These are phyloP conservation scores for Azemiops feae DNA, from an alignment of 2,113 vertebrate species.

Conservation along the genomic window DNA sequence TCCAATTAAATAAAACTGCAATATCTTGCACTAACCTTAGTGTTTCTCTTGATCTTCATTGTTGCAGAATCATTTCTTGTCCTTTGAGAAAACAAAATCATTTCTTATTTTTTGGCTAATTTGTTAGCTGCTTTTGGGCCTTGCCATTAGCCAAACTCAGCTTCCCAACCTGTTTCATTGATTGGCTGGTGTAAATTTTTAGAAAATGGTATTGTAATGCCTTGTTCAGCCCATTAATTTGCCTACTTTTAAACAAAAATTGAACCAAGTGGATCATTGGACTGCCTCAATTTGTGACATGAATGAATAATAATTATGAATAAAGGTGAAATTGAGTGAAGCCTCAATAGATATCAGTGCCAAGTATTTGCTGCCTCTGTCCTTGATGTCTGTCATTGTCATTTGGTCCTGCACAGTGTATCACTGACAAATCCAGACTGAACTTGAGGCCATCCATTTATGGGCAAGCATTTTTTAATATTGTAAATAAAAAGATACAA, in stretches of 20 bases:
- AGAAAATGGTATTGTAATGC: not conserved
- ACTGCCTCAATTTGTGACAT: not conserved
- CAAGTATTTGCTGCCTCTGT: slow-evolving; percentile 17
- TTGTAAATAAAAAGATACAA: slow-evolving; percentile 45
- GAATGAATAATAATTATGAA: not conserved
- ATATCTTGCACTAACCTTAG: not conserved
- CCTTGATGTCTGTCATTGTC: not conserved
- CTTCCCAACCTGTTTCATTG: not conserved
- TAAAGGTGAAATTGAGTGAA: slow-evolving; percentile 2
- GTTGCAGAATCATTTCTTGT: not conserved
- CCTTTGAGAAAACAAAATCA: not conserved
- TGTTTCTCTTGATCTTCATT: not conserved
- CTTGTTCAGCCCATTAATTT: not conserved
- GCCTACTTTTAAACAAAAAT: slow-evolving; percentile 12
- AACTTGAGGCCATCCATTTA: not conserved
- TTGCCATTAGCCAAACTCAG: not conserved
- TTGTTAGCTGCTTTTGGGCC: slow-evolving; percentile 23
- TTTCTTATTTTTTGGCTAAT: slow-evolving; percentile 1
- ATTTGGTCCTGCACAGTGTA: slow-evolving; percentile 4
- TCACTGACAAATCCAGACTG: slow-evolving; percentile 7
- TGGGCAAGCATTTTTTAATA: slow-evolving; percentile 29
- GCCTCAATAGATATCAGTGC: slow-evolving; percentile 6
- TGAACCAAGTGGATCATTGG: not conserved
- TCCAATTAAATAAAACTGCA: not conserved
- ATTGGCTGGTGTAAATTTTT: not conserved